A percentile compares a stretch with the other conserved stretches of the same genome.
These are phyloP conservation scores for Reticulitermes speratus DNA, from an alignment of 1,140 invertebrate species.

Conservation along the genomic window DNA sequence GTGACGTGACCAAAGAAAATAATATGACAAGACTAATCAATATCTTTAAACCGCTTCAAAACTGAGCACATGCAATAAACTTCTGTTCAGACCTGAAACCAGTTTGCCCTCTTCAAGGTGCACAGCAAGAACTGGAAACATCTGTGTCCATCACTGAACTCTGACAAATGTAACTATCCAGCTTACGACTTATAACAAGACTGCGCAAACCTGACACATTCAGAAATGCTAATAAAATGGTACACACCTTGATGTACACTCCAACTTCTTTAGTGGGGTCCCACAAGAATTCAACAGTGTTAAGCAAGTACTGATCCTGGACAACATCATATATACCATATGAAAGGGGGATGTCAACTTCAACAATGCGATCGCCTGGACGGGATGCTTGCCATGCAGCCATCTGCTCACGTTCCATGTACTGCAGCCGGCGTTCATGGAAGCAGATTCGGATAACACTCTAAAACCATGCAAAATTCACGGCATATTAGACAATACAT, in stretches of 20 bases:
- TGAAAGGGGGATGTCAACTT: conserved; percentile 90
- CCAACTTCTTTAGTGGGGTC: conserved; percentile 95
- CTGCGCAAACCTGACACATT: too few species aligned
- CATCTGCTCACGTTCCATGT: conserved; percentile 92
- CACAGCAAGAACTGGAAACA: too few species aligned
- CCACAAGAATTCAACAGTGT: conserved; percentile 89
- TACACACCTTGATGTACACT: conserved; percentile 81
- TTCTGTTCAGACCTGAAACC: too few species aligned
- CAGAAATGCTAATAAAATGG: neutral
- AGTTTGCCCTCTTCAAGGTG: too few species aligned
- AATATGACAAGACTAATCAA: too few species aligned
- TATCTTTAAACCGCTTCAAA: too few species aligned
- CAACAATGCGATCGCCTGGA: conserved; percentile 87
- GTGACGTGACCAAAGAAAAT: too few species aligned
- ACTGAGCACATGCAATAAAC: too few species aligned
- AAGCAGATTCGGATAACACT: conserved; percentile 90
- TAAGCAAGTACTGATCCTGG: conserved; percentile 72
- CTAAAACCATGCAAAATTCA: conserved; percentile 53
- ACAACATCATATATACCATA: conserved; percentile 85
- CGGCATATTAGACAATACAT: too few species aligned
- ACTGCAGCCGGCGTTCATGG: conserved; percentile 93
- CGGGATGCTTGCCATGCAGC: conserved; percentile 82
- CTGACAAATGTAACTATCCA: too few species aligned
- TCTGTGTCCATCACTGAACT: too few species aligned
- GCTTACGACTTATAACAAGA: too few species aligned